Evolutionary conservation across 2,888 invertebrate species (phyloP).

Genomic region (Andrena minutula): DNA sequence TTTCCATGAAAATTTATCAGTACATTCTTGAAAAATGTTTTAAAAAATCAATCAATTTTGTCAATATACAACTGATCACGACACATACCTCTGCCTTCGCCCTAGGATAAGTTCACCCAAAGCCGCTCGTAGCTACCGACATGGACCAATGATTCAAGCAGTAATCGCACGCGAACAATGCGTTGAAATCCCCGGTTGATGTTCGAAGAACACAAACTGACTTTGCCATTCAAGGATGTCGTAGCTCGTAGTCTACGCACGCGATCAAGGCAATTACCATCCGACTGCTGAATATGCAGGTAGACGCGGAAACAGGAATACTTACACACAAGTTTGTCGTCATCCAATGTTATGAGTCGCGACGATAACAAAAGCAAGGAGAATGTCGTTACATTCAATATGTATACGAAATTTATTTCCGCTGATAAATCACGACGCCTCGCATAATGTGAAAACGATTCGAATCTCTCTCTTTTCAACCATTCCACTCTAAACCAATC

Average conservation of each 20-base stretch:
- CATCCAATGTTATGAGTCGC: constrained; percentile 49
- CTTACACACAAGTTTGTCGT: constrained; percentile 40
- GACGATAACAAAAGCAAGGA: constrained; percentile 43
- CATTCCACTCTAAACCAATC: not conserved
- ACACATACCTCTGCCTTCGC: no score
- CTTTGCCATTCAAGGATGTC: constrained; percentile 26
- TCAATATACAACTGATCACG: no score
- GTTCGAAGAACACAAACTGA: constrained; percentile 1
- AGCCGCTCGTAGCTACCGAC: no score
- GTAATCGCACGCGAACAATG: no score
- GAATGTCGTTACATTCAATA: constrained; percentile 8
- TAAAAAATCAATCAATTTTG: no score
- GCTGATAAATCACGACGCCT: not conserved
- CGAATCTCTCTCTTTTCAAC: not conserved
- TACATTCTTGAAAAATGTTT: no score
- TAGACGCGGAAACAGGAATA: constrained; percentile 51
- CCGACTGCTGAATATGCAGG: constrained; percentile 47
- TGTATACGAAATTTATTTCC: no score
- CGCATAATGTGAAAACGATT: no score
- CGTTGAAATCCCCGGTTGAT: not conserved
- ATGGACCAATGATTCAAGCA: no score
- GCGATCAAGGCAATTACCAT: constrained; percentile 54
- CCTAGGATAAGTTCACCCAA: no score
- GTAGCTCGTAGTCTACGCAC: constrained; percentile 26
- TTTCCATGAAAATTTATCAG: no score